Evolutionary conservation across 2,113 vertebrate species (phyloP).

Genomic region (Dasypus novemcinctus): DNA sequence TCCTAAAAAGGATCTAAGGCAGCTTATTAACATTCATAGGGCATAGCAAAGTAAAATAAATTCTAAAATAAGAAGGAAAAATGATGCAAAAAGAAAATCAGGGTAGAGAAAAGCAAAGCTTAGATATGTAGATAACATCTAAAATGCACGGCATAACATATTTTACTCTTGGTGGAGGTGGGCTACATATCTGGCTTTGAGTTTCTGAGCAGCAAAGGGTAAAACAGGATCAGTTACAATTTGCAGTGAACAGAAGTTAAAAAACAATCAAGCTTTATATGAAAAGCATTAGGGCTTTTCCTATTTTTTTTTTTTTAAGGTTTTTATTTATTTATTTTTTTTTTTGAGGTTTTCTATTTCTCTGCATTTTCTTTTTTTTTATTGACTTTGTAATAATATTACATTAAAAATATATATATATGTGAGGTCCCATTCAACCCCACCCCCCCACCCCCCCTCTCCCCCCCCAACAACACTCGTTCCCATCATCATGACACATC

Average conservation of each 20-base stretch:
- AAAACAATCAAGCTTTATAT: neutral
- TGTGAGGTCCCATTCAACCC: no score
- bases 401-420: no score
- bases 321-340: no score
- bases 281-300: neutral
- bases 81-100: neutral
- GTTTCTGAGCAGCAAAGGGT: slow-evolving; percentile 20
- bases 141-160: neutral
- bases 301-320: no score
- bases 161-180: neutral
- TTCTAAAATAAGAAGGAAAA: slow-evolving; percentile 46
- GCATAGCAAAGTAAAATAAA: slow-evolving; percentile 22
- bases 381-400: no score
- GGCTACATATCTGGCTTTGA: slow-evolving; percentile 11
- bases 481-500: no score
- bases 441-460: no score
- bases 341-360: no score
- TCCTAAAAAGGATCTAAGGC: slow-evolving; percentile 40
- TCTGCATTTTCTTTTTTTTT: no score
- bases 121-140: neutral
- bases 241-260: neutral
- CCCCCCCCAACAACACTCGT: no score
- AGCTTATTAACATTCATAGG: slow-evolving; percentile 53
- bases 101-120: slow-evolving; percentile 24
- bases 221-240: neutral